Evolutionary conservation across 2,888 invertebrate genomes (phyloP).

Genomic region (Phrixothrix hirtus): DNA sequence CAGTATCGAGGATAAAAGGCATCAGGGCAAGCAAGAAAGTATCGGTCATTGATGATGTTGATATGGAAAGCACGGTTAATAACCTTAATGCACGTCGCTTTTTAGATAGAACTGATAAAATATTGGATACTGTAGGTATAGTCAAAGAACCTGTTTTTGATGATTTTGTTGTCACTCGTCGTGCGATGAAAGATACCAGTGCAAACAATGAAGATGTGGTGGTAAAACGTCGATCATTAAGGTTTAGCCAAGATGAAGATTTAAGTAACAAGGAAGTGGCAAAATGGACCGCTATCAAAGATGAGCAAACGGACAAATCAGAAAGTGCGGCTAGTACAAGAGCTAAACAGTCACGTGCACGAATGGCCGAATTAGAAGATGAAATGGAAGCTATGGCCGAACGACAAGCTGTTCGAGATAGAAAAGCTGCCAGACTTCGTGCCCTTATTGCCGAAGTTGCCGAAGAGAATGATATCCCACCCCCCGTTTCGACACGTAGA

Average conservation of each 20-base stretch:
- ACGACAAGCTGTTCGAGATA: slow-evolving; percentile 70
- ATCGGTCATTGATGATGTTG: slow-evolving; percentile 65
- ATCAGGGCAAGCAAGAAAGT: slow-evolving; percentile 65
- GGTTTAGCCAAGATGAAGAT: slow-evolving; percentile 41
- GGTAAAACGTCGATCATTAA: slow-evolving; percentile 55
- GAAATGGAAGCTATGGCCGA: slow-evolving; percentile 75
- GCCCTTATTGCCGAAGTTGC: slow-evolving; percentile 68
- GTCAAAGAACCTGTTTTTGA: slow-evolving; percentile 54
- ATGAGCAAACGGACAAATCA: slow-evolving; percentile 24
- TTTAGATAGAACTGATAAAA: slow-evolving; percentile 64
- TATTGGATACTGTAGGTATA: slow-evolving; percentile 66
- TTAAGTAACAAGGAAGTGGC: slow-evolving; percentile 25
- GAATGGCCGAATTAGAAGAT: slow-evolving; percentile 72
- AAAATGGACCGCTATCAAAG: slow-evolving; percentile 66
- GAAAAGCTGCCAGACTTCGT: slow-evolving; percentile 70
- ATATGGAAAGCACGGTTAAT: slow-evolving; percentile 64
- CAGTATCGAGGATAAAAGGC: slow-evolving; percentile 63
- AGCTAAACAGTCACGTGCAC: slow-evolving; percentile 68
- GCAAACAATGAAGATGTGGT: slow-evolving; percentile 41
- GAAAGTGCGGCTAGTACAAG: slow-evolving; percentile 65
- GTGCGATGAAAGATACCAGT: not conserved
- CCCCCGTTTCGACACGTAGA: slow-evolving; percentile 32
- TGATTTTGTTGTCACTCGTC: slow-evolving; percentile 1
- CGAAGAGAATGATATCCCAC: slow-evolving; percentile 51
- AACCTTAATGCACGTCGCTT: slow-evolving; percentile 63